Evolutionary conservation across 2,797 vertebrate species (phyloP), one percentile per base, ranked within the genome.

Genomic region (Phylloscopus collybita): DNA sequence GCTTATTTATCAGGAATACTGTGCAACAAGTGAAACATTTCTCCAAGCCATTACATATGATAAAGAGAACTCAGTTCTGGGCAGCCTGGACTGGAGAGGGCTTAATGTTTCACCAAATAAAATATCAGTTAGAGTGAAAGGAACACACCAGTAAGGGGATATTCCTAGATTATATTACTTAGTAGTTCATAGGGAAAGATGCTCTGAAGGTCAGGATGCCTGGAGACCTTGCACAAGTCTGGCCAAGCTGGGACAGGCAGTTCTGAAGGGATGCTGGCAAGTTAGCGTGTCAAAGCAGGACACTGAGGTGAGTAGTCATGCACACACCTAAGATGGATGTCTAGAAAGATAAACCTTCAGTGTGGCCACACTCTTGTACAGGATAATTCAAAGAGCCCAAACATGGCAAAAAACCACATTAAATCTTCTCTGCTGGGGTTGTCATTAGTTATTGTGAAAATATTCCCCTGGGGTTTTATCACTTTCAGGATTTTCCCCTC

Each of bases 201-300:
- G 4, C 57, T 64, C 57, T 53, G 50, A 80, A 67, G 25, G 5
- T 64, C 23, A 67, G 21, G 54, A 25, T 7, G 7, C 29, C 22
- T 16, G 44, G 1, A 61, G 34, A 14, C 8, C 11, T 86, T 66
- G 18, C 11, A 16, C 0, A 0, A 27, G 22, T 16, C 47, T 44
- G 47, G 36, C 9, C 47, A 70, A 70, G 16, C 51, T 64, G 30
- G 53, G 62, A 61, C 44, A 44, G 65, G 42, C 22, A 67, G 19
- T 9, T 64, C 49, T 3, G 11, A 71, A 49, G 47, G 14, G 38
- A 30, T 54, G 22, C 12, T 74, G 38, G 16, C 9, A 74, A 12
- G 10, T n/a, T 71, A 57, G 40, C 4, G 3, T 1, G 1, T 59
- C 44, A 82, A 74, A 90, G 29, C 38, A 70, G 57, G 21, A 80